Conservation (phyloP, 1,140 invertebrate genomes). For the Drosophila aff. region DNA sequence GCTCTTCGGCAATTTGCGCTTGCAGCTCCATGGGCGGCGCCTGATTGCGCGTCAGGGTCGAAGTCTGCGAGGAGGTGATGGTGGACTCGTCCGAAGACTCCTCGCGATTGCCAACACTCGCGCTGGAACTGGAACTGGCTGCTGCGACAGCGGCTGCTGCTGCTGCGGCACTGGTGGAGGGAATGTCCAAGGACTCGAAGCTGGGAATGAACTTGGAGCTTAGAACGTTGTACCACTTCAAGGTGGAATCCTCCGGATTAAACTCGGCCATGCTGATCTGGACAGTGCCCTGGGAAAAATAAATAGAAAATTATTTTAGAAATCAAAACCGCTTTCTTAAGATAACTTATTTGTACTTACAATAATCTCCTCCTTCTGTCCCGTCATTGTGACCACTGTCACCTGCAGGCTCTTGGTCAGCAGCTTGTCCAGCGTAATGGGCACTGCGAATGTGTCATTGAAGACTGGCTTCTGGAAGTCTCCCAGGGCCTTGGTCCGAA, state of each 20-base stretch:
- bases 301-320: background rate
- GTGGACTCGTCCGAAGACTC: conserved; percentile 98
- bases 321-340: no score
- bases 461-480: conserved; percentile 92
- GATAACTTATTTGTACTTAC: no score
- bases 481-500: conserved; percentile 90
- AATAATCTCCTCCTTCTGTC: conserved; percentile 92
- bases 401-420: conserved; percentile 95
- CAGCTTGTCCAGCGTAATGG: conserved; percentile 90
- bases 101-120: conserved; percentile 87
- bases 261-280: conserved; percentile 98
- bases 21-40: conserved; percentile 87
- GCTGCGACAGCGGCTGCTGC: conserved; percentile 68
- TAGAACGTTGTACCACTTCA: conserved; percentile 98
- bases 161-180: conserved; percentile 78
- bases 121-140: conserved; percentile 38
- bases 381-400: conserved; percentile 91
- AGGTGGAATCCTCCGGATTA: conserved; percentile 91
- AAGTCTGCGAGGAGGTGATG: conserved; percentile 97
- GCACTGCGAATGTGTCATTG: conserved; percentile 91
- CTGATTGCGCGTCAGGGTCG: conserved; percentile 97
- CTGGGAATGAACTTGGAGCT: conserved; percentile 93
- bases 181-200: conserved; percentile 86
- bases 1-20: conserved; percentile 87
- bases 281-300: conserved; percentile 92